phyloP scores from a whole-genome alignment of 2,797 vertebrate species.

The Myotis myotis region DNA sequence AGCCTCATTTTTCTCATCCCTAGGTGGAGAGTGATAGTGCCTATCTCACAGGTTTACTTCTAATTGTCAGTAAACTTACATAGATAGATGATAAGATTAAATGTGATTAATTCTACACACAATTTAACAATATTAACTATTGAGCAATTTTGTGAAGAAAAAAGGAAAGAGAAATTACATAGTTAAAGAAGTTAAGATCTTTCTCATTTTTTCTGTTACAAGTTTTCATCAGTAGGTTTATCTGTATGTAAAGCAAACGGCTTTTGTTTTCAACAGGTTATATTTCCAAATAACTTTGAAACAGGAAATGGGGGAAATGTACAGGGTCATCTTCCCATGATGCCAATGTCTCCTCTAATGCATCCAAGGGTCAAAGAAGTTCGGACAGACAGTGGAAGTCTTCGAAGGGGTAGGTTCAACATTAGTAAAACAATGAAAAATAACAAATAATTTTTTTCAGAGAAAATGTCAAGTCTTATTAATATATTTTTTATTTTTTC shows the following conservation, averaged over 20 bases:
- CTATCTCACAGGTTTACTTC: slow-evolving; percentile 2
- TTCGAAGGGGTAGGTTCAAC: slow-evolving; percentile 86
- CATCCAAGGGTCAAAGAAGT: slow-evolving; percentile 97
- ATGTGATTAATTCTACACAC: not conserved
- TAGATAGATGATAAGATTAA: slow-evolving; percentile 16
- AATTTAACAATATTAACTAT: not conserved
- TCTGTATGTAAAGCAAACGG: slow-evolving; percentile 27
- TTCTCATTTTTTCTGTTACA: not conserved
- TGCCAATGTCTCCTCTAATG: slow-evolving; percentile 93
- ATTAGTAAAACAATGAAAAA: not conserved
- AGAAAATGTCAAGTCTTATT: slow-evolving; percentile 12
- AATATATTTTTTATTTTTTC: slow-evolving; percentile 8
- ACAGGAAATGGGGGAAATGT: slow-evolving; percentile 82
- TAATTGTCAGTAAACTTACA: not conserved
- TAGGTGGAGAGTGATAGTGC: not conserved
- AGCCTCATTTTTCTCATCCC: slow-evolving; percentile 20
- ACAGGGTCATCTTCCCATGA: slow-evolving; percentile 91
- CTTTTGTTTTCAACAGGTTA: slow-evolving; percentile 88
- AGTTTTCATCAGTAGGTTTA: slow-evolving; percentile 14
- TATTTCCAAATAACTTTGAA: slow-evolving; percentile 95
- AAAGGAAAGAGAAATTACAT: not conserved
- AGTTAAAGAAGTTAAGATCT: not conserved
- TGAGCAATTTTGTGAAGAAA: slow-evolving; percentile 5
- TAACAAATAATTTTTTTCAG: not conserved
- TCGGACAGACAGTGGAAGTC: slow-evolving; percentile 90